phyloP scores from a whole-genome alignment of 2,888 invertebrate genomes.

The Antheraea yamamai region DNA sequence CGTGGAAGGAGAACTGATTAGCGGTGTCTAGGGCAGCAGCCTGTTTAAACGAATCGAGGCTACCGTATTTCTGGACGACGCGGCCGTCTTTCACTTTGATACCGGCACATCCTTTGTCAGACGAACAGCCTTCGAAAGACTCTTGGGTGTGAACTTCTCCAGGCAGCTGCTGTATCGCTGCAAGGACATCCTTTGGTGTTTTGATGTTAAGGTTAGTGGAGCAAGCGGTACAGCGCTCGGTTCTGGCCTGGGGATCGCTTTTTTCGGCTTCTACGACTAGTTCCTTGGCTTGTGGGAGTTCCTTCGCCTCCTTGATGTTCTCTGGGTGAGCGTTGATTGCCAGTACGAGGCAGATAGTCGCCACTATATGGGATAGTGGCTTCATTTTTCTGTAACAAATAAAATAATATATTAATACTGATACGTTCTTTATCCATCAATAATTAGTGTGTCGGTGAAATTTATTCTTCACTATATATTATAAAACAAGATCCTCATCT shows the following conservation, averaged over 20 bases:
- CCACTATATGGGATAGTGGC: conserved; percentile 50
- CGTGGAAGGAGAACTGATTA: conserved; percentile 68
- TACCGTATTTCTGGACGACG: conserved; percentile 67
- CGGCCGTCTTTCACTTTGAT: conserved; percentile 74
- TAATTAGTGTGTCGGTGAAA: not conserved
- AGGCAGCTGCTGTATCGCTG: conserved; percentile 58
- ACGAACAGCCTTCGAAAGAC: conserved; percentile 69
- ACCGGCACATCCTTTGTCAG: conserved; percentile 74
- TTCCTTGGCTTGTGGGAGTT: conserved; percentile 57
- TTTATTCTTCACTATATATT: no score
- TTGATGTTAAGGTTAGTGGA: conserved; percentile 46
- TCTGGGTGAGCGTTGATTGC: conserved; percentile 60
- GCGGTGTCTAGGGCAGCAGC: conserved; percentile 55
- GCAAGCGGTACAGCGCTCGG: conserved; percentile 66
- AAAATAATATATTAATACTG: conserved; percentile 19
- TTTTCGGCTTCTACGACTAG: conserved; percentile 61
- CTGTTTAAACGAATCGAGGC: conserved; percentile 63
- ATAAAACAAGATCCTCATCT: no score
- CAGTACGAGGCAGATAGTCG: conserved; percentile 62
- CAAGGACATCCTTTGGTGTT: conserved; percentile 55
- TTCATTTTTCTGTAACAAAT: conserved; percentile 49
- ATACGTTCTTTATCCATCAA: not conserved
- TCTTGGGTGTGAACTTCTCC: conserved; percentile 70
- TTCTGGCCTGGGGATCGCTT: conserved; percentile 54
- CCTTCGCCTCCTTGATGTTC: conserved; percentile 61